phyloP scores from a whole-genome alignment of 2,888 invertebrate species.

The Lasioglossum figueresi region DNA sequence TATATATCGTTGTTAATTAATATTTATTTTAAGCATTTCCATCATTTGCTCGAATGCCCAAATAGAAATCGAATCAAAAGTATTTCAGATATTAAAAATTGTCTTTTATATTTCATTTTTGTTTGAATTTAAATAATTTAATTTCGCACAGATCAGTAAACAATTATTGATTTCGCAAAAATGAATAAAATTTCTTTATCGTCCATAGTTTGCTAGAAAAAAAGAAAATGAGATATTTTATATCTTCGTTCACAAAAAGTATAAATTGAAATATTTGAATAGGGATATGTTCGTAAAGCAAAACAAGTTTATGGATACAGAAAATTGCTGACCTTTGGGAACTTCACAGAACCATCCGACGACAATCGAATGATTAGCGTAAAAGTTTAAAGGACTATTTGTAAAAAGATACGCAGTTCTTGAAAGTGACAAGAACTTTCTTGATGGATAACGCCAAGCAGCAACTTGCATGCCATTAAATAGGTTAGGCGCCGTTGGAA shows the following conservation, averaged over 20 bases:
- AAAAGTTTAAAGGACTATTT: not conserved
- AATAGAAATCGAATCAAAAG: not conserved
- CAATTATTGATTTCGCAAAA: not conserved
- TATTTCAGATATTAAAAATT: not conserved
- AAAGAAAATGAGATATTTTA: not conserved
- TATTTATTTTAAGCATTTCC: not conserved
- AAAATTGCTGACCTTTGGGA: not conserved
- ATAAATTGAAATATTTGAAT: no score
- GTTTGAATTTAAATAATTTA: not conserved
- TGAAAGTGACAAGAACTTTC: constrained; percentile 28
- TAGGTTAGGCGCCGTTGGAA: constrained; percentile 50
- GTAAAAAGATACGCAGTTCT: not conserved
- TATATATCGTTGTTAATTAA: not conserved
- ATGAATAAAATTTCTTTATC: not conserved
- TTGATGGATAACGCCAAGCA: constrained; percentile 44
- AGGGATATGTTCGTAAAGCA: no score
- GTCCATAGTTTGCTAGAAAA: not conserved
- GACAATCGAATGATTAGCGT: not conserved
- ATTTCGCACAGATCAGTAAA: not conserved
- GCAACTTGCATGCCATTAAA: constrained; percentile 57
- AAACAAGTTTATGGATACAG: no score
- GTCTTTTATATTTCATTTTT: not conserved
- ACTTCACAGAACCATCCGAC: not conserved
- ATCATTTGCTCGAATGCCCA: not conserved
- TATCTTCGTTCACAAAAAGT: not conserved